These are phyloP conservation scores for Enteromius thamalakanensis DNA, from an alignment of 2,797 vertebrate species.

Conservation along the genomic window DNA sequence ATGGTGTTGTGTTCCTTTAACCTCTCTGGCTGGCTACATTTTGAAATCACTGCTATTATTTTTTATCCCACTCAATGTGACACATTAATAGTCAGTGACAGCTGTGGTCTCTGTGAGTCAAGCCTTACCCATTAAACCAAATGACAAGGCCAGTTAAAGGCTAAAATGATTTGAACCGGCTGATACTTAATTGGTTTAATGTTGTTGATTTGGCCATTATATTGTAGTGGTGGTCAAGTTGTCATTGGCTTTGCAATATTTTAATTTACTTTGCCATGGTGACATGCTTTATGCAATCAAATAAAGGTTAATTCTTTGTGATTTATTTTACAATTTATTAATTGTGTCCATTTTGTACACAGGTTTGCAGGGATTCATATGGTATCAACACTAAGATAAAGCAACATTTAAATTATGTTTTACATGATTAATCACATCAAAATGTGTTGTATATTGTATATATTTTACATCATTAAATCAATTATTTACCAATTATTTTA, in stretches of 20 bases:
- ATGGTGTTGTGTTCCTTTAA: conserved; percentile 21
- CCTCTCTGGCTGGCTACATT: conserved; percentile 21
- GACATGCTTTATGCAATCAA: neutral
- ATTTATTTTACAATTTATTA: neutral
- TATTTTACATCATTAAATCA: too few relatives aligned
- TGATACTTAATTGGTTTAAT: conserved; percentile 15
- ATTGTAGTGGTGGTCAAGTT: conserved; percentile 10
- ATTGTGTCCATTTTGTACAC: neutral
- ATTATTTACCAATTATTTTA: too few relatives aligned
- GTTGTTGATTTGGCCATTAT: conserved; percentile 34
- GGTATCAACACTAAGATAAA: neutral
- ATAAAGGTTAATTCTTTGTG: neutral
- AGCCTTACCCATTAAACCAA: conserved; percentile 30
- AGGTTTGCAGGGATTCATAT: neutral
- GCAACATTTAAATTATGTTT: too few relatives aligned
- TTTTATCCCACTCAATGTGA: conserved; percentile 32
- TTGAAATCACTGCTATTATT: conserved; percentile 33
- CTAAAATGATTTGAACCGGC: conserved; percentile 12
- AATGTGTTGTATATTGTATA: too few relatives aligned
- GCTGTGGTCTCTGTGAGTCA: conserved; percentile 33
- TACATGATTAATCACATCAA: too few relatives aligned
- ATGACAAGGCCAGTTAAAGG: conserved; percentile 21
- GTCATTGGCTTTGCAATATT: neutral
- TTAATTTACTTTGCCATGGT: neutral
- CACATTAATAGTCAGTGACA: conserved; percentile 42